Evolutionary conservation across 1,140 invertebrate species (phyloP).

Genomic region (Saccostrea echinata): DNA sequence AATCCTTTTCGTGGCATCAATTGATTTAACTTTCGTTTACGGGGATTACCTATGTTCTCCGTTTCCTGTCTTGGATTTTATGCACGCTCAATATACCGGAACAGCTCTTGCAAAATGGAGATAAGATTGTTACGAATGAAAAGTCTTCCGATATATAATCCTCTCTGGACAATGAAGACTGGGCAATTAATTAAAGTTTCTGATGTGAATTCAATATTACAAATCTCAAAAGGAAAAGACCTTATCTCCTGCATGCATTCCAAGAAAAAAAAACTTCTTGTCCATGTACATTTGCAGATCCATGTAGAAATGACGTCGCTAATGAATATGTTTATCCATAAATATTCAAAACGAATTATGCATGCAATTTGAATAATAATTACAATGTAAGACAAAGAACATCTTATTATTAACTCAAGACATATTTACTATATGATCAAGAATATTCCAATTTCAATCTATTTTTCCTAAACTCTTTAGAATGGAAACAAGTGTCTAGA

Average conservation of each 20-base stretch:
- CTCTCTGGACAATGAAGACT: not conserved
- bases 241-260: not conserved
- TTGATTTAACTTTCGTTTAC: conserved; percentile 47
- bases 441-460: too few species aligned
- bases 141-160: conserved; percentile 20
- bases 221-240: conserved; percentile 23
- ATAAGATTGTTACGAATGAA: conserved; percentile 40
- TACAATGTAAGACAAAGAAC: too few species aligned
- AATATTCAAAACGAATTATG: too few species aligned
- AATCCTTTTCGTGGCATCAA: conserved; percentile 42
- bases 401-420: too few species aligned
- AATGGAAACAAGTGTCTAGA: too few species aligned
- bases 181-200: conserved; percentile 29
- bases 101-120: conserved; percentile 42
- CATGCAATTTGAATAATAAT: too few species aligned
- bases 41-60: conserved; percentile 41
- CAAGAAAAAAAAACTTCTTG: too few species aligned
- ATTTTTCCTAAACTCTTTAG: too few species aligned
- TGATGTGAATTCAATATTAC: not conserved
- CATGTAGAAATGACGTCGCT: too few species aligned
- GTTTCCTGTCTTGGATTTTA: conserved; percentile 38
- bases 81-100: conserved; percentile 44
- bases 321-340: too few species aligned
- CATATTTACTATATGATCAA: too few species aligned
- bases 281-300: too few species aligned